Evolutionary conservation across 2,888 invertebrate genomes (phyloP), one percentile per base, ranked within the genome.

Genomic region (Melipona bicolor): DNA sequence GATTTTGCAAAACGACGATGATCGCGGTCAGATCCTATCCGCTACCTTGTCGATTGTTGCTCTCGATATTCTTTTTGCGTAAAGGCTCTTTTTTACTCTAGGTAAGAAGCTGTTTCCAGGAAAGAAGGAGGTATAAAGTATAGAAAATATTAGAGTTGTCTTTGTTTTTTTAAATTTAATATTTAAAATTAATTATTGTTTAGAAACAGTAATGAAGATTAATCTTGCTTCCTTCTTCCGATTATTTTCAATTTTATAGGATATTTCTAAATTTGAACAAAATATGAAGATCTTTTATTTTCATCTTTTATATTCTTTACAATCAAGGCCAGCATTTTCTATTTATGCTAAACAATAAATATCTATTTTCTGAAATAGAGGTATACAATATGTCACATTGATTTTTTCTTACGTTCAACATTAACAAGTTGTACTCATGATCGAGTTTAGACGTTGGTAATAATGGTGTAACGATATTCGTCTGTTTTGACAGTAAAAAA

Each of bases 1-100:
- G 49, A 15, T 77, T 56, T 49, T 24, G 24, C 43, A 59, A 52
- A 82, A 70, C 69, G 24, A 77, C 77, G 24, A 73, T 32, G 21
- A 49, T 50, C 61, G 15, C 43, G 27, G 21, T 2, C 32, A 67
- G 43, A 71, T 32, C 62, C 61, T 27, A 27, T 52, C 27, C 3
- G 32, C 19, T 61, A 61, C 21, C 15, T 72, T 56, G 79, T 68
- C 72, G 61, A 79, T 81, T 61, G 52, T 36, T 62, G 13, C 49
- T 36, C 27, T 32, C 62, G 49, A 27, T 77, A 19, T 27, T 9
- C 17, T 27, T 52, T 52, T 69, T 43, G 32, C 17, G n/a, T 11
- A 52, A 52, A 43, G 43, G 11, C 43, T 43, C 11, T 27, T 27
- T 27, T 43, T 43, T 50, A 21, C 15, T 36, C 19, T 15, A 27